Evolutionary conservation across 2,888 invertebrate genomes (phyloP), one percentile per base, ranked within the genome.

Genomic region (Galeruca laticollis): DNA sequence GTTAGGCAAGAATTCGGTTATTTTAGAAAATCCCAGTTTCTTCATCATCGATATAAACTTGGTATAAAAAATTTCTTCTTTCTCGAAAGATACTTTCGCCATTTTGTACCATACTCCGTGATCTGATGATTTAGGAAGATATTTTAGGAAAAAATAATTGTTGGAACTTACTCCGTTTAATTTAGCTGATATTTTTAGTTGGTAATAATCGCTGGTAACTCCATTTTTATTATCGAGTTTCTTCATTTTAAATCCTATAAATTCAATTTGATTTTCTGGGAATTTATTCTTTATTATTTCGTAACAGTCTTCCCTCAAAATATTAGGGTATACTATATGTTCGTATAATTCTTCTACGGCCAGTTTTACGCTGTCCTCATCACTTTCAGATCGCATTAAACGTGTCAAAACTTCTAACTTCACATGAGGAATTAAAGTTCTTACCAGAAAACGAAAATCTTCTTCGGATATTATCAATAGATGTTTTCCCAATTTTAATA

Each of bases 11-110:
- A 78, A 79, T 18, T 74, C 74, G 18, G 69, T 59, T 26, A 79
- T 69, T 69, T 60, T 71, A 54, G 49, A 54, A 21, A 77, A 80
- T 77, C 47, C 79, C 73, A 54, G 73, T 73, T 47, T 80, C 73
- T 0, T 87, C 86, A 72, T 37, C 64, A 67, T 37, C 1, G 87
- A 75, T 4, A 88, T 76, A 61, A 86, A 77, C 0, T 63, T 72
- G 51, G 81, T 78, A 72, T 87, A 89, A 33, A 88, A 85, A 0
- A 78, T 77, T 18, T 74, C 67, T 70, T 81, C 81, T 61, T 79
- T 80, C 56, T 73, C 74, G 66, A 79, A 80, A 2, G 73, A 63
- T 4, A 51, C 10, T 13, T 5, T 18, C 10, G 60, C 76, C 33
- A 75, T 71, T 20, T 20, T 43, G 49, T 68, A 71, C 15, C 71